Conservation (phyloP, 2,113 vertebrate species). For the Dendropsophus ebraccatus region DNA sequence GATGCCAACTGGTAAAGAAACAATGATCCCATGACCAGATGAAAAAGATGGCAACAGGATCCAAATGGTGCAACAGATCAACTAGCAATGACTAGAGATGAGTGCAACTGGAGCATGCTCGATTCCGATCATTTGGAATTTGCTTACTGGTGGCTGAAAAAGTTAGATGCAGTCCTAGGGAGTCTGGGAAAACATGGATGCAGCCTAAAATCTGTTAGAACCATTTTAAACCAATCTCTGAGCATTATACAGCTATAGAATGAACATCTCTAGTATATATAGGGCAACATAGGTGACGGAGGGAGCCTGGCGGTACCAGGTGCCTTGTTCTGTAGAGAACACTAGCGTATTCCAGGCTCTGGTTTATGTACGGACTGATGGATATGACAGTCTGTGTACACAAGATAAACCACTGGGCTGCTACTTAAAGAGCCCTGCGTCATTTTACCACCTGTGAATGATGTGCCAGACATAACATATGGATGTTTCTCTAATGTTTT, state of each 20-base stretch:
- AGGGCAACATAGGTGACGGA: not conserved
- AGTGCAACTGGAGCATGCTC: no score
- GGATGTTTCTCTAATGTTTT: not conserved
- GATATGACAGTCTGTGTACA: conserved; percentile 25
- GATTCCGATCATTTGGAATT: no score
- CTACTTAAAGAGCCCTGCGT: not conserved
- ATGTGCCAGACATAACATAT: not conserved
- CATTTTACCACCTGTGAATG: not conserved
- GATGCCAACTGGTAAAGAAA: no score
- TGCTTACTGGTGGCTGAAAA: no score
- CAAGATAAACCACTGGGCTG: not conserved
- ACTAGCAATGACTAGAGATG: no score
- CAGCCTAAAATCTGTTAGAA: no score
- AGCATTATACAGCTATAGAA: no score
- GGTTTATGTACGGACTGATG: conserved; percentile 14
- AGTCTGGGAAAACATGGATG: no score
- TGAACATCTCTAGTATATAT: not conserved
- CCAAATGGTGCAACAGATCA: not conserved
- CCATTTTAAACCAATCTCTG: no score
- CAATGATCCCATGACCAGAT: not conserved
- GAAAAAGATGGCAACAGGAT: not conserved
- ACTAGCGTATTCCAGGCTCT: not conserved
- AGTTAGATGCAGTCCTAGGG: no score
- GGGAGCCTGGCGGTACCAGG: not conserved
- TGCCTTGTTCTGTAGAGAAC: not conserved